Evolutionary conservation across 2,113 vertebrate species (phyloP).

Genomic region (Percina caprodes): DNA sequence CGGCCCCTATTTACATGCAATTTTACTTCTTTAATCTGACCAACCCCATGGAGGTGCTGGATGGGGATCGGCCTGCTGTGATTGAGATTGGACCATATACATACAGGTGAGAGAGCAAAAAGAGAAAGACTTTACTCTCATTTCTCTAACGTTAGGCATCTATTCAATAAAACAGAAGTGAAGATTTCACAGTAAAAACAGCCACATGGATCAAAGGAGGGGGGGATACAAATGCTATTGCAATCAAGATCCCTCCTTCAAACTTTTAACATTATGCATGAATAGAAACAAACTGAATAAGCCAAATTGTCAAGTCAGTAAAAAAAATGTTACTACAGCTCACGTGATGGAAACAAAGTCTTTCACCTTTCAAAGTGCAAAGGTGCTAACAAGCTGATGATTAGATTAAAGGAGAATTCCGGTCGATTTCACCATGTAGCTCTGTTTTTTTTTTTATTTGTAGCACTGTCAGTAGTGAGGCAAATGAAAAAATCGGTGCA

Average conservation of each 20-base stretch:
- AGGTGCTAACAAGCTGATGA: neutral
- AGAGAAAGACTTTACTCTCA: neutral
- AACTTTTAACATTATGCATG: neutral
- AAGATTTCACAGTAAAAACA: neutral
- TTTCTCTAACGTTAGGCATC: neutral
- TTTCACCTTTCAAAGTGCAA: neutral
- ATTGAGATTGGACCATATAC: constrained; percentile 94
- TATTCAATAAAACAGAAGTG: neutral
- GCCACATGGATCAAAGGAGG: neutral
- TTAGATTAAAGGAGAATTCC: neutral
- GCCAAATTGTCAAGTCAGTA: neutral
- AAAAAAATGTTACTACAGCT: neutral
- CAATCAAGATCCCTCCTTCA: neutral
- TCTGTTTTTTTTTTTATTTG: too few relatives aligned
- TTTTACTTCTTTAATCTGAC: constrained; percentile 97
- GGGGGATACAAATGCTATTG: neutral
- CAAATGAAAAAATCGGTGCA: too few relatives aligned
- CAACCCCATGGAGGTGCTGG: constrained; percentile 91
- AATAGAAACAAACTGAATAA: neutral
- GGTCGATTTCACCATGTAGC: too few relatives aligned
- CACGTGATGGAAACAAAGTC: neutral
- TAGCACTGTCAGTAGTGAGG: too few relatives aligned
- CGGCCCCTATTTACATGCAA: constrained; percentile 93
- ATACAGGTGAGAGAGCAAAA: constrained; percentile 87
- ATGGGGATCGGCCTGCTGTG: constrained; percentile 87